These are phyloP conservation scores for Xylophagus ater DNA, from an alignment of 2,888 invertebrate species.

Conservation along the genomic window DNA sequence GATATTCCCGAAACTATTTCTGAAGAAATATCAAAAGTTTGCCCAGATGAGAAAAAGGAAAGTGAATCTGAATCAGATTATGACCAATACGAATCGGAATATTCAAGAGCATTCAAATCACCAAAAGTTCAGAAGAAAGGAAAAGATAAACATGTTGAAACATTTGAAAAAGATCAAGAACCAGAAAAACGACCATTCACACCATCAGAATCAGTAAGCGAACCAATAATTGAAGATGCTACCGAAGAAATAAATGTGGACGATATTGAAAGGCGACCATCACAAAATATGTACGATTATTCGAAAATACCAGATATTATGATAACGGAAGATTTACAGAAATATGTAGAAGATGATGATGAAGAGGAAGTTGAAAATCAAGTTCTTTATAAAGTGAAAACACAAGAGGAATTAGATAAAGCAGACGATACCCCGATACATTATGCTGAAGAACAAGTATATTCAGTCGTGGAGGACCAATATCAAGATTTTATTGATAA, in stretches of 20 bases:
- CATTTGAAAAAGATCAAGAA: constrained; percentile 36
- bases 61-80: constrained; percentile 41
- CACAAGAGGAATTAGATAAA: constrained; percentile 34
- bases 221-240: constrained; percentile 36
- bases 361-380: constrained; percentile 35
- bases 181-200: constrained; percentile 34
- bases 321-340: constrained; percentile 35
- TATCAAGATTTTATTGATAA: constrained; percentile 39
- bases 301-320: constrained; percentile 37
- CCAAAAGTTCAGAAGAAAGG: constrained; percentile 34
- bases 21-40: constrained; percentile 20
- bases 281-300: constrained; percentile 38
- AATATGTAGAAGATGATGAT: constrained; percentile 26
- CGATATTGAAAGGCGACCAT: constrained; percentile 29
- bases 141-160: constrained; percentile 29
- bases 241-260: constrained; percentile 30
- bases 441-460: constrained; percentile 23
- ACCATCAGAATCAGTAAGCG: constrained; percentile 34
- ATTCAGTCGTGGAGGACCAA: constrained; percentile 30
- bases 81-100: constrained; percentile 41
- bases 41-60: constrained; percentile 34
- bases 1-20: constrained; percentile 20
- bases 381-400: constrained; percentile 31
- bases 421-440: constrained; percentile 29
- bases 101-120: constrained; percentile 38